These are phyloP conservation scores for Tympanuchus pallidicinctus DNA, from an alignment of 2,113 vertebrate species.

Conservation along the genomic window DNA sequence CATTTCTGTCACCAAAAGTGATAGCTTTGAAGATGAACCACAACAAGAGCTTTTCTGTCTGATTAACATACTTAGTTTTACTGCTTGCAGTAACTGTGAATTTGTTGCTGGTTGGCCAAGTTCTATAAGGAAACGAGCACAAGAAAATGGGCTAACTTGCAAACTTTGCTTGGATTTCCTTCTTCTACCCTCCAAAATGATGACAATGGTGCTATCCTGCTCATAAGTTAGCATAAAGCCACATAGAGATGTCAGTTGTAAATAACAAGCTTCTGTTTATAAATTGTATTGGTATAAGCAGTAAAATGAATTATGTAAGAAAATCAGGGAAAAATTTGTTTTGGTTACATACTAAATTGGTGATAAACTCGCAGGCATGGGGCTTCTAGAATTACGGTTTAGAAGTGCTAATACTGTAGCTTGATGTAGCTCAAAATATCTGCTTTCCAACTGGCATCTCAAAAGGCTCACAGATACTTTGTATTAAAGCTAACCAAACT, in stretches of 20 bases:
- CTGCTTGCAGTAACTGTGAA: background rate
- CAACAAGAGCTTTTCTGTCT: background rate
- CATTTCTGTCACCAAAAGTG: background rate
- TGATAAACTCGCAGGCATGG: background rate
- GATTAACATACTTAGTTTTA: background rate
- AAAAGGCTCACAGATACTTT: background rate
- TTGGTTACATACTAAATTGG: background rate
- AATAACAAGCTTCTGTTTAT: background rate
- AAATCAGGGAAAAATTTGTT: fast-evolving
- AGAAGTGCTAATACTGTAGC: background rate
- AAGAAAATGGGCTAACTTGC: background rate
- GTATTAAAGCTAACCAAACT: background rate
- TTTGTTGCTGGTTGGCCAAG: background rate
- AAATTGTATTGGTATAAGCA: background rate
- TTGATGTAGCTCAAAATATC: background rate
- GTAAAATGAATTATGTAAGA: background rate
- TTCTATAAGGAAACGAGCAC: background rate
- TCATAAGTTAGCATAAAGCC: background rate
- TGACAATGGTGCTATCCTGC: background rate
- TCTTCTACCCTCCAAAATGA: background rate
- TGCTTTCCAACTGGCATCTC: background rate
- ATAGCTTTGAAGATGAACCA: background rate
- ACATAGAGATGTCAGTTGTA: background rate
- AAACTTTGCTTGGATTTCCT: background rate
- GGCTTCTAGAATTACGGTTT: background rate